Evolutionary conservation across 1,140 invertebrate species (phyloP), one percentile per base, ranked within the genome.

Genomic region (Drosophila arizonae): DNA sequence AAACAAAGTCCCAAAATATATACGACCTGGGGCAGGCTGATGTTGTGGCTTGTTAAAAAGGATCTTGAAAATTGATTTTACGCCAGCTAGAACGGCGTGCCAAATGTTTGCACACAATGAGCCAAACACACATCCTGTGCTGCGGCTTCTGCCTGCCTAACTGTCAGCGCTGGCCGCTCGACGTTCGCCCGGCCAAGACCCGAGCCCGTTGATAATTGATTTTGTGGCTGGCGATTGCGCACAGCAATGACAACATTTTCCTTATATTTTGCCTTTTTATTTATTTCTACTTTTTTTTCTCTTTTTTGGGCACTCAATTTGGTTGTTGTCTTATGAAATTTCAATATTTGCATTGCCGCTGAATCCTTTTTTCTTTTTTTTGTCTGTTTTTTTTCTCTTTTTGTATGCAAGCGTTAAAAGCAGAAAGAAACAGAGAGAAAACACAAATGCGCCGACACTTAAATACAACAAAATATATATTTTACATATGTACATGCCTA

Each of bases 191-290:
- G 43, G 17, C 58, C 62, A 56, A 45, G 62, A 46, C 52, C 62
- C 62, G 62, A 45, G 67, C 43, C 72, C 86, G 87, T 90, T 90
- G 73, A 90, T 90, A 90, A 90, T 90, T 90, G 89, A 90, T 90
- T 90, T 91, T 90, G 90, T 77, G 90, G 90, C 78, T 63, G 62
- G 55, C 76, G 76, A 90, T 88, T 76, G 74, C 58, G 70, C 63
- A 41, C 56, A 71, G 30, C 55, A 33, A 52, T 72, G 60, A 64
- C 51, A 71, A 50, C 28, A 64, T 70, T 58, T 62, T 15, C 33
- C 26, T 39, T 55, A 8, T 17, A 6, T 45, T 24, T 52, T 50
- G 10, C 4, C 6, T 50, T 50, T 24, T 24, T 50, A 15, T 9
- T 43, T 70, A 10, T 51, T 33, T 21, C 6, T 24, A 26, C 4